A percentile compares a stretch with the other conserved stretches of the same genome.
Evolutionary conservation across 2,113 vertebrate species (phyloP).

Genomic region (Macquaria ambigua): DNA sequence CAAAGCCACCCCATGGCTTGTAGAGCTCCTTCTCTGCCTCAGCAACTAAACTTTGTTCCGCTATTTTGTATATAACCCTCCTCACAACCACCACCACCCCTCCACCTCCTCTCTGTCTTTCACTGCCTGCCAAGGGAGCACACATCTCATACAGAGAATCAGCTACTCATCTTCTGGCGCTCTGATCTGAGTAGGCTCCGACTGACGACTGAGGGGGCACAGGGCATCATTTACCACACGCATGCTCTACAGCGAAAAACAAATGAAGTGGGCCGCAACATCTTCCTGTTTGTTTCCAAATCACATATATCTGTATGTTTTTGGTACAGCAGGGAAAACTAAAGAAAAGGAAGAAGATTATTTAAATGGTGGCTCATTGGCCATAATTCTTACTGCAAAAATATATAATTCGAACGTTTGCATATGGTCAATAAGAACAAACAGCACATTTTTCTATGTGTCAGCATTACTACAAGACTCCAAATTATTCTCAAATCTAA

Average conservation of each 20-base stretch:
- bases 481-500: no score
- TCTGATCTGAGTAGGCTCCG: slow-evolving; percentile 47
- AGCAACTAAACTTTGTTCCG: slow-evolving; percentile 41
- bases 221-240: slow-evolving; percentile 27
- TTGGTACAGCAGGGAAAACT: no score
- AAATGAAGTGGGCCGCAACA: slow-evolving; percentile 6
- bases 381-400: background rate
- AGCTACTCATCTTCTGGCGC: slow-evolving; percentile 37
- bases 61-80: slow-evolving; percentile 38
- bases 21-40: slow-evolving; percentile 32
- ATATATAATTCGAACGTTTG: background rate
- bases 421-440: background rate
- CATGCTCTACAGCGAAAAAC: slow-evolving; percentile 16
- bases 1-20: slow-evolving; percentile 39
- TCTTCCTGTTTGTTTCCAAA: slow-evolving; percentile 3
- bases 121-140: slow-evolving; percentile 26
- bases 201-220: slow-evolving; percentile 31
- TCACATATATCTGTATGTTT: background rate
- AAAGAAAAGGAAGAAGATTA: no score
- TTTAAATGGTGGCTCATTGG: background rate
- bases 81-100: background rate
- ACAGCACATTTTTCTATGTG: background rate
- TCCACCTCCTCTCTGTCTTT: slow-evolving; percentile 43
- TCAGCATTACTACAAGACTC: no score
- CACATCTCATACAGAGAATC: slow-evolving; percentile 31